Conservation (phyloP, 2,113 vertebrate genomes). For the Bettongia penicillata region DNA sequence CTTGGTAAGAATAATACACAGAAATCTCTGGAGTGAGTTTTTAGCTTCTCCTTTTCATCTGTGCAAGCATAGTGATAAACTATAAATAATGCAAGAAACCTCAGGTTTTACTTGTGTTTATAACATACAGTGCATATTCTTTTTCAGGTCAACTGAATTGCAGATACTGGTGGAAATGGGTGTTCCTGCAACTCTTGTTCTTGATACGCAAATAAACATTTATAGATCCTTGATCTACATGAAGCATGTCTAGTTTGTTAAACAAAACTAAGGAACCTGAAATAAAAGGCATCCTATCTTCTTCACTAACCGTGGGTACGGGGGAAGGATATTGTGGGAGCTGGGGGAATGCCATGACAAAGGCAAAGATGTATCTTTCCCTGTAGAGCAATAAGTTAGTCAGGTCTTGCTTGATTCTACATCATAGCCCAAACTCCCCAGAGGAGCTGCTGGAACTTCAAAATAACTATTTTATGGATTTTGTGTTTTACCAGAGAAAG, state of each 20-base stretch:
- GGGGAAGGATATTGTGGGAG: accelerated
- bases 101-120: background rate
- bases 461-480: background rate
- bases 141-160: background rate
- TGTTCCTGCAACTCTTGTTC: constrained; percentile 27
- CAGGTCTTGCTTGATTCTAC: background rate
- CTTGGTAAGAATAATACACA: background rate
- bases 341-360: background rate
- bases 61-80: background rate
- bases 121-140: background rate
- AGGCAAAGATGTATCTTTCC: background rate
- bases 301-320: background rate
- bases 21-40: background rate
- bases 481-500: background rate
- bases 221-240: background rate
- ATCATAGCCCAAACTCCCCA: background rate
- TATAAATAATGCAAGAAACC: background rate
- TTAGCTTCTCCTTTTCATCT: background rate
- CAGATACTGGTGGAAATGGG: background rate
- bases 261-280: background rate
- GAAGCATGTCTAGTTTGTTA: constrained; percentile 18
- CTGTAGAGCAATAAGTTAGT: accelerated
- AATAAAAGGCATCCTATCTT: background rate
- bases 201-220: background rate
- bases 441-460: background rate